Percentiles rank a stretch among this genome's conserved stretches.
Evolutionary conservation across 2,113 vertebrate species (phyloP).

Genomic region (Sinocyclocheilus rhinocerous): DNA sequence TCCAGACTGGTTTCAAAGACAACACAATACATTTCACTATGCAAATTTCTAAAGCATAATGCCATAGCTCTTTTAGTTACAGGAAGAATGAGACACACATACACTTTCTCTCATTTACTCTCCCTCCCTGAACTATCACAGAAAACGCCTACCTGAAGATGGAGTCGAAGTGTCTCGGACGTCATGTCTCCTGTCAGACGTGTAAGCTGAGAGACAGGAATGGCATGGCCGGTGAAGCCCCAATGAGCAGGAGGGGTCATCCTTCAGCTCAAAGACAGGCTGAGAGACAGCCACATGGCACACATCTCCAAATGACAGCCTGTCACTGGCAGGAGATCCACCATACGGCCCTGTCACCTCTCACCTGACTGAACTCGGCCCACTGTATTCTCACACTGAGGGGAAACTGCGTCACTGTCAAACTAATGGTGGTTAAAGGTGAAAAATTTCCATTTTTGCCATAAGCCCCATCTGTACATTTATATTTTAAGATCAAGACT

Average conservation of each 20-base stretch:
- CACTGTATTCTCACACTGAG: slow-evolving; percentile 50
- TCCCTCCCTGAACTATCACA: slow-evolving; percentile 41
- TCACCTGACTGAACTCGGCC: slow-evolving; percentile 57
- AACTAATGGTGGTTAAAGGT: slow-evolving; percentile 55
- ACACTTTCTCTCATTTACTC: slow-evolving; percentile 41
- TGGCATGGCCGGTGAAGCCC: slow-evolving; percentile 57
- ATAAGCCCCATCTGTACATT: slow-evolving; percentile 56
- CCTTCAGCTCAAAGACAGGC: slow-evolving; percentile 57
- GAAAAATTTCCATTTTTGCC: slow-evolving; percentile 57
- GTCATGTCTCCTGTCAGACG: slow-evolving; percentile 59
- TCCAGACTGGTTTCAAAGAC: not conserved
- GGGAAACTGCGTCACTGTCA: slow-evolving; percentile 58
- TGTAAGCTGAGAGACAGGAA: slow-evolving; percentile 54
- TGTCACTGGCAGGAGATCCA: slow-evolving; percentile 55
- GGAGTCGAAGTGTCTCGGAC: slow-evolving; percentile 53
- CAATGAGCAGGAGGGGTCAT: slow-evolving; percentile 60
- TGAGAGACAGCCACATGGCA: slow-evolving; percentile 61
- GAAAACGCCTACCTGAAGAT: slow-evolving; percentile 54
- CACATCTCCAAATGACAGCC: slow-evolving; percentile 56
- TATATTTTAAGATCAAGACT: slow-evolving; percentile 58
- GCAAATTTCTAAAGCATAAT: not conserved
- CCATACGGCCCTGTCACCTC: slow-evolving; percentile 59
- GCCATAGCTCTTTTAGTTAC: slow-evolving; percentile 47
- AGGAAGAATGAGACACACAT: slow-evolving; percentile 48
- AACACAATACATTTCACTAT: not conserved